Evolutionary conservation across 1,140 invertebrate genomes (phyloP).

Genomic region (Zaprionus lachaisei): DNA sequence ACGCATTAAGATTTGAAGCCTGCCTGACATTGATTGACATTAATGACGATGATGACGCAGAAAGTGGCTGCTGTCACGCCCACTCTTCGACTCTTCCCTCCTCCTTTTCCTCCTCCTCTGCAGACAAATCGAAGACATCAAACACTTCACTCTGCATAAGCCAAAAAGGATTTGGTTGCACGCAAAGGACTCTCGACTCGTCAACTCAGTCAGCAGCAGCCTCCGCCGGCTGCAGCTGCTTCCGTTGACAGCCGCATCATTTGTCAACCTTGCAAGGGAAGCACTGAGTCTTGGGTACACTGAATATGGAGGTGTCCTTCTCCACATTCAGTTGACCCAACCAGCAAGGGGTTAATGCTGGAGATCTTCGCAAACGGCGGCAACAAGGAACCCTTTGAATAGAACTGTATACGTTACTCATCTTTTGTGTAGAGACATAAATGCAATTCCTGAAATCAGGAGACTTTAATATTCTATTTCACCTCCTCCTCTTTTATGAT

Average conservation of each 20-base stretch:
- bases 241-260: not conserved
- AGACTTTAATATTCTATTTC: too few relatives aligned
- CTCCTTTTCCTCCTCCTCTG: not conserved
- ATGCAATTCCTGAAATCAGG: too few relatives aligned
- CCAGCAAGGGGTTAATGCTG: not conserved
- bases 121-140: slow-evolving; percentile 17
- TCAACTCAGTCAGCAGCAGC: not conserved
- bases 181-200: not conserved
- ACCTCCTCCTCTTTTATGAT: too few relatives aligned
- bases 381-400: not conserved
- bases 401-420: not conserved
- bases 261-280: not conserved
- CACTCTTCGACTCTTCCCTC: slow-evolving; percentile 8
- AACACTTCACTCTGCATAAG: slow-evolving; percentile 6
- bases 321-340: not conserved
- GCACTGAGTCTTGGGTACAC: not conserved
- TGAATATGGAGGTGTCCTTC: too few relatives aligned
- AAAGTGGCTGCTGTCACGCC: slow-evolving; percentile 31
- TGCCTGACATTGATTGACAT: slow-evolving; percentile 71
- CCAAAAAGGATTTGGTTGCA: not conserved
- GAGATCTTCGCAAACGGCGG: not conserved
- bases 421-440: too few relatives aligned
- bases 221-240: slow-evolving; percentile 3
- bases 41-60: slow-evolving; percentile 64
- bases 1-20: slow-evolving; percentile 65